Evolutionary conservation across 2,113 vertebrate species (phyloP).

Genomic region (Raja brachyura): DNA sequence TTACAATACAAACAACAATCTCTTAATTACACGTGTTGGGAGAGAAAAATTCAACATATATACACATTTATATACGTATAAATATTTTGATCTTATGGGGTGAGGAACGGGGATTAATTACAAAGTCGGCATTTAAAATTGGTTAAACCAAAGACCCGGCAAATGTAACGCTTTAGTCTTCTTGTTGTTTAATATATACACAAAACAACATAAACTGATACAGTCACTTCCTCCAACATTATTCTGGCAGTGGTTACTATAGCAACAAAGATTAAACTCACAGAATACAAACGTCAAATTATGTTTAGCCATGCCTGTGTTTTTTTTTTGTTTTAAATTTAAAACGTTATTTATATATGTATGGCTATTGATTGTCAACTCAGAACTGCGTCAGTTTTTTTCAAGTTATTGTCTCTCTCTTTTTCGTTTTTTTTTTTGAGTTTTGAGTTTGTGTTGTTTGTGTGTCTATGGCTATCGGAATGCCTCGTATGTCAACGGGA

Average conservation of each 20-base stretch:
- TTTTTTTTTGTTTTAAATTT: conserved; percentile 18
- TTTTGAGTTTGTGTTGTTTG: too few species aligned
- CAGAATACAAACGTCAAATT: conserved; percentile 32
- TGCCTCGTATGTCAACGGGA: background rate
- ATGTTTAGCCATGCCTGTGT: conserved; percentile 20
- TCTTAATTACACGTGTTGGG: conserved; percentile 35
- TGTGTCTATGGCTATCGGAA: conserved; percentile 15
- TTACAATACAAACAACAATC: conserved; percentile 36
- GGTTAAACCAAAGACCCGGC: conserved; percentile 12
- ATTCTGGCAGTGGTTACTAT: conserved; percentile 36
- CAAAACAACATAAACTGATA: conserved; percentile 25
- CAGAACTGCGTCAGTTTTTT: background rate
- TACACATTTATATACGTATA: conserved; percentile 37
- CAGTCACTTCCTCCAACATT: conserved; percentile 34
- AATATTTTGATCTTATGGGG: conserved; percentile 33
- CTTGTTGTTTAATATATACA: conserved; percentile 28
- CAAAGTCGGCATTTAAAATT: conserved; percentile 33
- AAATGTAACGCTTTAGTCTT: conserved; percentile 25
- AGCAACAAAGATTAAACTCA: conserved; percentile 32
- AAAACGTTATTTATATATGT: conserved; percentile 28
- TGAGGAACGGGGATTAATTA: conserved; percentile 16
- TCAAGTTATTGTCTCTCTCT: background rate
- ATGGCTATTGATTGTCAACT: conserved; percentile 25
- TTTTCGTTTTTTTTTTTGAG: background rate
- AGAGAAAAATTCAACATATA: conserved; percentile 37